phyloP scores from a whole-genome alignment of 2,797 vertebrate genomes.

The Bradypus variegatus region DNA sequence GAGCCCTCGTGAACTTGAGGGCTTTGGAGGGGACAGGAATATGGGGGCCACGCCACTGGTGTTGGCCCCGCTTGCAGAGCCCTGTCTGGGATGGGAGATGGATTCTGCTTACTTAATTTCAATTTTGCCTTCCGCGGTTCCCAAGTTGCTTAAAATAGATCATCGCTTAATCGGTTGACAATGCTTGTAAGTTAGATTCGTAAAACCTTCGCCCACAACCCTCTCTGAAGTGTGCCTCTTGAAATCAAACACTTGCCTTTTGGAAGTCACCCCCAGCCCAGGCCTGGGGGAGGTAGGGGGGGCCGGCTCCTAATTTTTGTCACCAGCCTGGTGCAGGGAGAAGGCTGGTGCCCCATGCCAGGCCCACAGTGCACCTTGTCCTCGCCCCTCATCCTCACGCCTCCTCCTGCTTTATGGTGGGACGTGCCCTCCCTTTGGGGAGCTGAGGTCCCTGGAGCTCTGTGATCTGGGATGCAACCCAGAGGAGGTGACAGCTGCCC shows the following conservation, averaged over 20 bases:
- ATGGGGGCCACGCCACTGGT: background rate
- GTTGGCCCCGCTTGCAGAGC: background rate
- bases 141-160: background rate
- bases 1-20: background rate
- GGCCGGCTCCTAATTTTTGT: background rate
- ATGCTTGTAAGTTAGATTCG: slow-evolving; percentile 49
- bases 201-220: slow-evolving; percentile 41
- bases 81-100: slow-evolving; percentile 30
- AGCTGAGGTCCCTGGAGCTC: background rate
- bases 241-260: background rate
- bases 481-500: background rate
- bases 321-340: background rate
- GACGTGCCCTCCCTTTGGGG: background rate
- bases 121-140: slow-evolving; percentile 14
- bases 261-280: background rate
- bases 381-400: background rate
- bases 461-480: background rate
- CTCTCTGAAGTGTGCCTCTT: background rate
- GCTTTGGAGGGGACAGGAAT: background rate
- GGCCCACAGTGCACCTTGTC: background rate
- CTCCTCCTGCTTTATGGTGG: background rate
- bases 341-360: accelerated
- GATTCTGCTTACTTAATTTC: slow-evolving; percentile 45
- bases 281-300: background rate
- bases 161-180: background rate